Evolutionary conservation across 2,888 invertebrate genomes (phyloP).

Genomic region (Galerucella nymphaeae): DNA sequence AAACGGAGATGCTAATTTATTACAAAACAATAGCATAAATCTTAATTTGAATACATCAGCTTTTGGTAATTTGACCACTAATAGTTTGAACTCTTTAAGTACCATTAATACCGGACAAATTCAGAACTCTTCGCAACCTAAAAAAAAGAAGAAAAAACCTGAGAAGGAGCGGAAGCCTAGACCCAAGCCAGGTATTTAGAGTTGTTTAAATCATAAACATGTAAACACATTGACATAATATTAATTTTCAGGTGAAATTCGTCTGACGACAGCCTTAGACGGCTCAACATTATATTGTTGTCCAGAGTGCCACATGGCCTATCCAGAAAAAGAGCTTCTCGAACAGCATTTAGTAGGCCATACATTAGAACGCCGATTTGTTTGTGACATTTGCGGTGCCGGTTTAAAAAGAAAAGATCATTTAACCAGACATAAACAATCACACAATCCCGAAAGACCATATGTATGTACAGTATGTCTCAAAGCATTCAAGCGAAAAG

Average conservation of each 20-base stretch:
- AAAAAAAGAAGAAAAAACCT: slow-evolving; percentile 84
- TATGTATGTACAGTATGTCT: slow-evolving; percentile 89
- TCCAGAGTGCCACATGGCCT: slow-evolving; percentile 91
- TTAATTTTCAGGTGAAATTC: slow-evolving; percentile 69
- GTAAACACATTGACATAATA: neutral
- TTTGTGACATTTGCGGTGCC: slow-evolving; percentile 90
- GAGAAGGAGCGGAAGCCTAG: slow-evolving; percentile 84
- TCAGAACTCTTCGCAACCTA: slow-evolving; percentile 58
- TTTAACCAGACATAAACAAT: slow-evolving; percentile 86
- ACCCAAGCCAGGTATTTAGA: slow-evolving; percentile 76
- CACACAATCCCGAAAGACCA: slow-evolving; percentile 89
- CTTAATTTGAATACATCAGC: slow-evolving; percentile 19
- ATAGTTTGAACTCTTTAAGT: slow-evolving; percentile 55
- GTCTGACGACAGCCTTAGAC: slow-evolving; percentile 81
- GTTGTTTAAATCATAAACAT: too few species aligned
- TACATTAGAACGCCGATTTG: slow-evolving; percentile 85
- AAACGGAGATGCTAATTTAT: slow-evolving; percentile 25
- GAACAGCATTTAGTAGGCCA: slow-evolving; percentile 90
- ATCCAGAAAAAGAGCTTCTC: slow-evolving; percentile 84
- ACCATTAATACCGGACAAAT: slow-evolving; percentile 64
- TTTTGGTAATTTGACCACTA: slow-evolving; percentile 57
- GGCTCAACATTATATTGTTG: slow-evolving; percentile 88
- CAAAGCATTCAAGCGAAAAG: slow-evolving; percentile 90
- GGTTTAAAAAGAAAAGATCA: slow-evolving; percentile 89
- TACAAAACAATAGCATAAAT: slow-evolving; percentile 25